A percentile compares a stretch with the other conserved stretches of the same genome.
Conservation (phyloP, 2,797 vertebrate genomes). For the Rhinichthys osculus region DNA sequence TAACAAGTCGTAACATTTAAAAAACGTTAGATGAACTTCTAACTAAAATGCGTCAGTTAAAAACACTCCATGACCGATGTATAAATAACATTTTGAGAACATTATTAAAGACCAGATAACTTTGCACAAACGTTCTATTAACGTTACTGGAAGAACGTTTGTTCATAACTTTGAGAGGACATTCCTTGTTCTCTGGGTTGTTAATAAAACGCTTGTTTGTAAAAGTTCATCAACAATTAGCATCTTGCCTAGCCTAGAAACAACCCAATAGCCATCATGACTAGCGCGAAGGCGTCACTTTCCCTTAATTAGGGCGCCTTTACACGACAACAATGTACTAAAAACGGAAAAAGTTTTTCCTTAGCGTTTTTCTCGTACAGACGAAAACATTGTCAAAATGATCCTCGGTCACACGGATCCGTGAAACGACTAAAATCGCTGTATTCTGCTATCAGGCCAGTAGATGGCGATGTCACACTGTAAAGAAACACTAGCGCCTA, state of each 20-base stretch:
- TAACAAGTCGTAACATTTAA: neutral
- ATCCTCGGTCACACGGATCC: neutral
- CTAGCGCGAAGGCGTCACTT: neutral
- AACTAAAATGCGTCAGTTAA: too few relatives aligned
- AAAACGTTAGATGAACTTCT: too few relatives aligned
- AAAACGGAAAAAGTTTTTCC: neutral
- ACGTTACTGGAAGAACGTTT: neutral
- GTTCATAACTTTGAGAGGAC: neutral
- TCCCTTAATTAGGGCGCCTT: neutral
- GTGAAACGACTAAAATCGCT: accelerated
- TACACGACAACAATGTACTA: neutral
- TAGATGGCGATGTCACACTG: neutral
- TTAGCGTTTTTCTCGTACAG: neutral
- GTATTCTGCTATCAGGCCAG: neutral
- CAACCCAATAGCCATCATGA: neutral
- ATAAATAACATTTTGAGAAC: neutral
- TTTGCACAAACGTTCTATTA: neutral
- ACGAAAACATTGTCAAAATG: neutral
- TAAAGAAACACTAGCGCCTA: neutral
- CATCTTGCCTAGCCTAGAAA: neutral
- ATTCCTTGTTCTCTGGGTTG: neutral
- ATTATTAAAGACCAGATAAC: neutral
- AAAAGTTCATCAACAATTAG: neutral
- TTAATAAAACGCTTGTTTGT: neutral
- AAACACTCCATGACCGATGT: neutral